Percentiles rank a stretch among this genome's conserved stretches.
Conservation (phyloP, 2,797 vertebrate species). For the Megalops cyprinoides region DNA sequence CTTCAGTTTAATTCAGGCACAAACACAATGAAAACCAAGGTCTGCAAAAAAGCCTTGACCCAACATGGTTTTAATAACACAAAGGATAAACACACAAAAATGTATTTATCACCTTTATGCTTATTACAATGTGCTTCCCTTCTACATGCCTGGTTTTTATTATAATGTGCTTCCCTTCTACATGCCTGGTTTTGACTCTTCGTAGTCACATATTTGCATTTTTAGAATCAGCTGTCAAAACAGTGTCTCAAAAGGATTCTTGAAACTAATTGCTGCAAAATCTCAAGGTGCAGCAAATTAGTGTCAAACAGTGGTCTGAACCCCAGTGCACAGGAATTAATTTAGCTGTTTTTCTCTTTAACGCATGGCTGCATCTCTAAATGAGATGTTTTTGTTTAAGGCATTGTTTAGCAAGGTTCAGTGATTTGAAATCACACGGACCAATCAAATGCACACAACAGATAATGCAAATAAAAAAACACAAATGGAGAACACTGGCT, state of each 20-base stretch:
- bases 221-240: conserved; percentile 24
- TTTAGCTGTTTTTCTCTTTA: conserved; percentile 50
- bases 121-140: background rate
- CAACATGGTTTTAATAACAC: background rate
- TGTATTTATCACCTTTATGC: conserved; percentile 3
- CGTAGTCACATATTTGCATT: conserved; percentile 23
- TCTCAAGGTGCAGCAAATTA: conserved; percentile 36
- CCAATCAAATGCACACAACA: conserved; percentile 27
- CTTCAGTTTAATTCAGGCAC: background rate
- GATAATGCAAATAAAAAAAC: conserved; percentile 1
- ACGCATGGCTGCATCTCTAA: conserved; percentile 44
- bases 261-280: conserved; percentile 35
- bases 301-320: conserved; percentile 44
- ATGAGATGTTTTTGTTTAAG: conserved; percentile 44
- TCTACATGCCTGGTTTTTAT: background rate
- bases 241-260: conserved; percentile 21
- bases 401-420: conserved; percentile 38
- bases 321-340: conserved; percentile 42
- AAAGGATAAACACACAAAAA: background rate
- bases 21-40: background rate
- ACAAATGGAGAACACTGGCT: too few species aligned
- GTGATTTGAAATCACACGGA: conserved; percentile 37
- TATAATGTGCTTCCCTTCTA: background rate
- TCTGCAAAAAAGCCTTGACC: background rate
- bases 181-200: conserved; percentile 24